phyloP scores from a whole-genome alignment of 1,140 invertebrate genomes.

The Cheumatopsyche charites region DNA sequence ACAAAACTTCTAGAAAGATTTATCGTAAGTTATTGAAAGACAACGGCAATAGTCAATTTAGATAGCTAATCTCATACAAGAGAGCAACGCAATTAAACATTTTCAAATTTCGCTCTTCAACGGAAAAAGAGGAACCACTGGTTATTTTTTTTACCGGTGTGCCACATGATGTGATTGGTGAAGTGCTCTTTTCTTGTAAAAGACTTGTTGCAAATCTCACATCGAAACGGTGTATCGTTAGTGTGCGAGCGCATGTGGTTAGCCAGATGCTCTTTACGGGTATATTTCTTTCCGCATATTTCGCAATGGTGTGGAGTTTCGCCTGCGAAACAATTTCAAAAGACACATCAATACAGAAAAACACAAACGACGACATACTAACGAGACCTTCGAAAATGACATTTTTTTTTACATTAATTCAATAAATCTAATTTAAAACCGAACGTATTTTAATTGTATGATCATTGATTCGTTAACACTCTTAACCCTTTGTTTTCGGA shows the following conservation, averaged over 20 bases:
- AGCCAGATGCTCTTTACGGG: conserved; percentile 76
- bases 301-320: conserved; percentile 77
- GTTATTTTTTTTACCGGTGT: conserved; percentile 67
- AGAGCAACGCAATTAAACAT: neutral
- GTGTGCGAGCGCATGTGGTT: conserved; percentile 83
- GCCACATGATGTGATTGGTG: conserved; percentile 86
- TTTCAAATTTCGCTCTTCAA: neutral
- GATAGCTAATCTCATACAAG: too few species aligned
- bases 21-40: too few species aligned
- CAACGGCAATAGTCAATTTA: neutral
- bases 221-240: conserved; percentile 80
- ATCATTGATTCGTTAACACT: too few species aligned
- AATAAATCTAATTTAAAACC: too few species aligned
- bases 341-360: neutral
- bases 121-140: conserved; percentile 18
- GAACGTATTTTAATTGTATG: too few species aligned
- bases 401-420: too few species aligned
- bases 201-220: conserved; percentile 84
- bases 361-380: conserved; percentile 21
- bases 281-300: conserved; percentile 79
- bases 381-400: too few species aligned
- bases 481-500: too few species aligned
- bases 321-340: conserved; percentile 66
- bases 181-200: conserved; percentile 87
- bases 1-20: neutral